phyloP scores from a whole-genome alignment of 1,140 invertebrate genomes.

The Papilio helenus region DNA sequence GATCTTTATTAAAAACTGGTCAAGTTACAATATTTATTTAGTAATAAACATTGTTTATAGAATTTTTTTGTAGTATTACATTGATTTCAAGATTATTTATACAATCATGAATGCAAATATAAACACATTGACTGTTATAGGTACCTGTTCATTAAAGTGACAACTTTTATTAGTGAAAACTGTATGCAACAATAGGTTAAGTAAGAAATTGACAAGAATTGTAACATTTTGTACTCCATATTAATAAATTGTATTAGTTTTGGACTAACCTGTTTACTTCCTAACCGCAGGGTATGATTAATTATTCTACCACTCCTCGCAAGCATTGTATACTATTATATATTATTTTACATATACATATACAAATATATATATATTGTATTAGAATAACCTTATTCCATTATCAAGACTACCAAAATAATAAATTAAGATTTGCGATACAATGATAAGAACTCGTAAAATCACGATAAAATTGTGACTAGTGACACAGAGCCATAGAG shows the following conservation, averaged over 20 bases:
- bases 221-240: background rate
- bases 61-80: background rate
- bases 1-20: background rate
- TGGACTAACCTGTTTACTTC: background rate
- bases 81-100: background rate
- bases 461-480: conserved; percentile 47
- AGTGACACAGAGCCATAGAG: background rate
- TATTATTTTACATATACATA: too few species aligned
- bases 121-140: background rate
- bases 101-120: background rate
- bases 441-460: background rate
- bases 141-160: background rate
- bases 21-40: background rate
- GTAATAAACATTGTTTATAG: background rate
- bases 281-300: background rate
- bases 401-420: background rate
- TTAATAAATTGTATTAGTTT: background rate
- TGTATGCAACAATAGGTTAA: background rate
- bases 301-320: background rate
- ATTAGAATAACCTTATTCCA: background rate
- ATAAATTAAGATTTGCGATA: background rate
- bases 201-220: background rate
- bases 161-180: background rate
- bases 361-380: background rate
- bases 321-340: background rate